A percentile compares a stretch with the other conserved stretches of the same genome.
Conservation (phyloP, 1,140 invertebrate species). For the Pseudachorutes palmiensis region DNA sequence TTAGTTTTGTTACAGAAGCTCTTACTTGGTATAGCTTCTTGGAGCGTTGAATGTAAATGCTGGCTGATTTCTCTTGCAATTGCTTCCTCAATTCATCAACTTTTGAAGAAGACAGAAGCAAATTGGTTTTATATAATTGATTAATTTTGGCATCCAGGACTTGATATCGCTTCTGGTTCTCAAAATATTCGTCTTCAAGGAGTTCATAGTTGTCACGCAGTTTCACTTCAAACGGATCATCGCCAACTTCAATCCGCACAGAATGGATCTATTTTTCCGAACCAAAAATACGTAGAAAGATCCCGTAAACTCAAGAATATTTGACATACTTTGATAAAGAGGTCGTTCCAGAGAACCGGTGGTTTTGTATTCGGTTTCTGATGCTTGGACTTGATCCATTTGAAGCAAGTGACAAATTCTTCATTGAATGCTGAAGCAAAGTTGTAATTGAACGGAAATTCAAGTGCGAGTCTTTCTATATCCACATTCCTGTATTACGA, state of each 20-base stretch:
- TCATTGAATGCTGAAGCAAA: slow-evolving; percentile 89
- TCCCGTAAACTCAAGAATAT: background rate
- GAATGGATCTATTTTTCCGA: slow-evolving; percentile 65
- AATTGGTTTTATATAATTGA: slow-evolving; percentile 67
- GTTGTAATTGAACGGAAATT: slow-evolving; percentile 86
- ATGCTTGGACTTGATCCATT: slow-evolving; percentile 84
- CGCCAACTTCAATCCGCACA: slow-evolving; percentile 80
- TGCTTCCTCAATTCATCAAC: slow-evolving; percentile 82
- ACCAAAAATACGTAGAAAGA: slow-evolving; percentile 18
- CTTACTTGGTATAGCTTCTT: slow-evolving; percentile 62
- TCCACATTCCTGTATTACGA: slow-evolving; percentile 47
- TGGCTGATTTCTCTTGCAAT: slow-evolving; percentile 77
- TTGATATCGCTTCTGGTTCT: slow-evolving; percentile 81
- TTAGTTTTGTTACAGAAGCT: background rate
- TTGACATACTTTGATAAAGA: slow-evolving; percentile 67
- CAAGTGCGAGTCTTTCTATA: slow-evolving; percentile 61
- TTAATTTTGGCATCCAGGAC: slow-evolving; percentile 81
- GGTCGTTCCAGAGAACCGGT: slow-evolving; percentile 59
- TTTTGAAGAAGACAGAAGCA: slow-evolving; percentile 72
- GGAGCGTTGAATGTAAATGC: slow-evolving; percentile 90
- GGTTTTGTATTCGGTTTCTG: slow-evolving; percentile 55
- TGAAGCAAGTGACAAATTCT: slow-evolving; percentile 78
- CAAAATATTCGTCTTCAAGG: slow-evolving; percentile 90
- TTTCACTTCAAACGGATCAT: slow-evolving; percentile 97
- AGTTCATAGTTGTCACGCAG: slow-evolving; percentile 92